phyloP scores from a whole-genome alignment of 2,113 vertebrate genomes.

The Apistogramma diplotaenia region DNA sequence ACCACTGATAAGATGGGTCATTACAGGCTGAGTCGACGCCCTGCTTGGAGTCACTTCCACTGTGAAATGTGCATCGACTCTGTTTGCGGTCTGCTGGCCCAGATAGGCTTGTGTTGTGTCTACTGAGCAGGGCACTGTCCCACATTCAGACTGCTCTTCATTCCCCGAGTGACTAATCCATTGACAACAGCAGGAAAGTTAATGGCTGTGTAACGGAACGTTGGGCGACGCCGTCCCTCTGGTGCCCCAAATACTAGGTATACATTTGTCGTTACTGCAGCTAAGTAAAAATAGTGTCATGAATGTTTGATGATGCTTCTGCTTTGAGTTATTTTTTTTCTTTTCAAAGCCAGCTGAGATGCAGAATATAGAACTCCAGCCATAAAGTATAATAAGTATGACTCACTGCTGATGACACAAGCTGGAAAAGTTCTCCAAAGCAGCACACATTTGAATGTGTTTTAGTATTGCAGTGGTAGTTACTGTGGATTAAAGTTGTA shows the following conservation, averaged over 20 bases:
- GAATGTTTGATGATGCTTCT: slow-evolving; percentile 3
- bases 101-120: slow-evolving; percentile 42
- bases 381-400: background rate
- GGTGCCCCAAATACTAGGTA: slow-evolving; percentile 22
- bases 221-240: background rate
- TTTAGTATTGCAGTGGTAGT: background rate
- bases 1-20: background rate
- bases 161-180: slow-evolving; percentile 18
- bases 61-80: background rate
- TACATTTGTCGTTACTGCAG: background rate
- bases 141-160: slow-evolving; percentile 37
- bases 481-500: background rate
- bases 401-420: slow-evolving; percentile 3
- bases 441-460: background rate
- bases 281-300: background rate
- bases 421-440: background rate
- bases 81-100: slow-evolving; percentile 28
- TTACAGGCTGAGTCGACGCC: background rate
- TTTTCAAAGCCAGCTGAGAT: background rate
- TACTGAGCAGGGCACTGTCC: slow-evolving; percentile 2
- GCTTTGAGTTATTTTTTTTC: background rate
- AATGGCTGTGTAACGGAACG: slow-evolving; percentile 23
- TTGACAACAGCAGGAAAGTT: background rate
- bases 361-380: background rate
- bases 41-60: background rate